These are phyloP conservation scores for Drosophila mettleri DNA, from an alignment of 2,888 invertebrate species.

Conservation along the genomic window DNA sequence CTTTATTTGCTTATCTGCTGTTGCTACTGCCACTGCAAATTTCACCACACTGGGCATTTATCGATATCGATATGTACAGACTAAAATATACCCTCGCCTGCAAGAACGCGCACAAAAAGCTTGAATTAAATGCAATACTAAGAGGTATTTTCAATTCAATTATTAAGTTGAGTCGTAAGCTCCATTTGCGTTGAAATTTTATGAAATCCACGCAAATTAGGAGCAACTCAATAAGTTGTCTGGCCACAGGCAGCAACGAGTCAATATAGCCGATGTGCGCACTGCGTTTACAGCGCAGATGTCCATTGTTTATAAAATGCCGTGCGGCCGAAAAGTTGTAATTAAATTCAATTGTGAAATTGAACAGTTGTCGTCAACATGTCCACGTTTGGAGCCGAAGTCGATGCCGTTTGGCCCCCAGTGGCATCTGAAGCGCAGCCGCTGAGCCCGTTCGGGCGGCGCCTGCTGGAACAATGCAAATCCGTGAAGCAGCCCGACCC, in stretches of 20 bases:
- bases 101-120: neutral
- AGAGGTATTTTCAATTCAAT: too few species aligned
- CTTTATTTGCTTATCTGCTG: neutral
- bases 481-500: conserved; percentile 56
- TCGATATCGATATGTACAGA: neutral
- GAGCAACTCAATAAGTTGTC: too few species aligned
- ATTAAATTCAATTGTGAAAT: conserved; percentile 53
- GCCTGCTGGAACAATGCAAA: conserved; percentile 67
- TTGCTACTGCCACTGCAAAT: neutral
- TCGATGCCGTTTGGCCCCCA: conserved; percentile 64
- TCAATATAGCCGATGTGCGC: neutral
- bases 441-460: conserved; percentile 64
- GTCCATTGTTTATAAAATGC: conserved; percentile 23
- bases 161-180: too few species aligned
- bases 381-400: conserved; percentile 78
- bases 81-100: conserved; percentile 5
- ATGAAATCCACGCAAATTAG: neutral
- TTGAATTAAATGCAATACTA: too few species aligned
- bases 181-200: too few species aligned
- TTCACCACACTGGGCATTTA: conserved; percentile 6
- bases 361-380: conserved; percentile 36
- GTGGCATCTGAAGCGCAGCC: neutral
- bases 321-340: neutral
- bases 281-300: neutral
- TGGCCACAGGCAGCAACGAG: neutral